Base-by-base conservation (phyloP, 64 coral and sea anemone species). In the Porites australiensis region DNA sequence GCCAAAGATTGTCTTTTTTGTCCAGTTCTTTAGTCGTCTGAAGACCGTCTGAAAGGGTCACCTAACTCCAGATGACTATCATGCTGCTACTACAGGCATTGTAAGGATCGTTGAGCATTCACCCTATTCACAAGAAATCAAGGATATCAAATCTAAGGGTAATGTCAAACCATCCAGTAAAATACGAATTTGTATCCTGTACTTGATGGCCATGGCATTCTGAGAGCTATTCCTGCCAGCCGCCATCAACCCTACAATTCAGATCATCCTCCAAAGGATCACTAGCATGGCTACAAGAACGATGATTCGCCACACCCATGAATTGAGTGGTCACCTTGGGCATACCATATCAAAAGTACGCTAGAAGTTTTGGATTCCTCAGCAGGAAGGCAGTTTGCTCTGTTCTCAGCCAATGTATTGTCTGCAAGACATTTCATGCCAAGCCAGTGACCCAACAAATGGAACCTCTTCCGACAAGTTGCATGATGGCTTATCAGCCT, bases 331-430 rank as follows among this genome's bases (percentile, higher is more conserved):
- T 8, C 82, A 93, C 46, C 45, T 88, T 13, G 93, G 93, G 52
- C 70, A 94, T 43, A 13, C 89, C 10, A 75, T 90, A 78, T 11
- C 93, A 19, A 77, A 46, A 44, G 18, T 94, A 13, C 10, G 80
- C 2, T 87, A 94, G 62, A 89, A 67, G 20, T 75, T 94, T 0
- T 89, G 87, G 93, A 90, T 89, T 15, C 79, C 80, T 8, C 78
- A 83, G 5, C 8, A 62, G 93, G 71, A 79, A 85, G 13, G 50
- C 70, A 44, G 51, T 43, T 53, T 49, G 79, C 13, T 66, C 85
- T 5, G 22, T 89, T 1, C 49, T 94, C 13, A n/a, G 70, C 0
- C 18, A 78, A 10, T 94, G 93, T 21, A 45, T 94, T 45, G 13
- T 50, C 3, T 89, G 72, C 47, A 83, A 74, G 65, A 94, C 4